These are phyloP conservation scores for Charina bottae DNA, from an alignment of 2,113 vertebrate genomes.

Conservation along the genomic window DNA sequence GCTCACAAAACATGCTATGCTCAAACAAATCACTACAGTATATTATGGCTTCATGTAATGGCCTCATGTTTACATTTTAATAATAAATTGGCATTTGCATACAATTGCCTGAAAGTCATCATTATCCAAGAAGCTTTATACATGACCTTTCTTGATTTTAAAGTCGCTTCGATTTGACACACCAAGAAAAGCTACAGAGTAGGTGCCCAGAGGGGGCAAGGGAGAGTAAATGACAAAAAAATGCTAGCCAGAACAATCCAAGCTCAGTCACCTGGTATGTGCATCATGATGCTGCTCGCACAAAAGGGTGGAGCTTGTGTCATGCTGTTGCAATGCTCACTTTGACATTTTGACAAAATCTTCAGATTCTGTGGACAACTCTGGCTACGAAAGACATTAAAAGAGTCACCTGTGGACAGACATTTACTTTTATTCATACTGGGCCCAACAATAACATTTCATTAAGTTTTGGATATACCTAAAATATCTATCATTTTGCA, in stretches of 20 bases:
- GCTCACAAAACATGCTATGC: neutral
- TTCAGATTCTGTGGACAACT: no score
- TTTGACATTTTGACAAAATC: no score
- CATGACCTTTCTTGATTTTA: neutral
- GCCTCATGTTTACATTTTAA: neutral
- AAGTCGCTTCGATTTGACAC: neutral
- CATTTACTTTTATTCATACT: no score
- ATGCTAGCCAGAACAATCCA: neutral
- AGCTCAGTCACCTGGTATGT: neutral
- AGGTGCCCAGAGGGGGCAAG: neutral
- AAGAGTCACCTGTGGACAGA: no score
- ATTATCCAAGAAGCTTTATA: neutral
- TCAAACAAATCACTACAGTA: neutral
- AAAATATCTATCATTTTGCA: no score
- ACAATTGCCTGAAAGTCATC: neutral
- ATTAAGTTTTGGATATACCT: no score
- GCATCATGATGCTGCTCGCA: neutral
- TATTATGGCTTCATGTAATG: neutral
- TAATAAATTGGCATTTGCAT: neutral
- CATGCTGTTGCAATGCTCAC: no score
- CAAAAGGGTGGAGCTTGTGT: neutral
- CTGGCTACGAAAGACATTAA: no score
- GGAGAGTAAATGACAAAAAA: neutral
- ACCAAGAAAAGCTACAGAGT: neutral
- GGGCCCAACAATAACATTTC: no score